Evolutionary conservation across 2,797 vertebrate genomes (phyloP).

Genomic region (Gorsachius magnificus): DNA sequence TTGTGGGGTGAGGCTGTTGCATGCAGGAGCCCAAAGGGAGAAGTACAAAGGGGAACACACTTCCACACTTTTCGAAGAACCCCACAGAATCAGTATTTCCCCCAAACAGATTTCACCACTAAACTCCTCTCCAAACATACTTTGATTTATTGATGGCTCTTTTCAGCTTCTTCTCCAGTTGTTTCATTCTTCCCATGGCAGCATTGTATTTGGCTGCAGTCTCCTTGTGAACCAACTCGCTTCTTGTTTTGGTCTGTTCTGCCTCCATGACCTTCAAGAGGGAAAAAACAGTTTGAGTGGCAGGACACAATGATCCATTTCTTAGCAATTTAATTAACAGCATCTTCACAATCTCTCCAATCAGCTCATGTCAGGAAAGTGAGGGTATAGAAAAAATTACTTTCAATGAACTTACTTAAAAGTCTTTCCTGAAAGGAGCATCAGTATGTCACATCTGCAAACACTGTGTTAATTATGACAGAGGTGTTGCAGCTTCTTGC

Average conservation of each 20-base stretch:
- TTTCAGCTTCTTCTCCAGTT: slow-evolving; percentile 96
- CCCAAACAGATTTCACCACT: neutral
- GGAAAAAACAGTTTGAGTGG: slow-evolving; percentile 3
- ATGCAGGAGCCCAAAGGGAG: neutral
- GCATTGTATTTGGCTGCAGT: slow-evolving; percentile 91
- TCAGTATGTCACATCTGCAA: neutral
- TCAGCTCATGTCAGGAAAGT: neutral
- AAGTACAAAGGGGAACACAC: neutral
- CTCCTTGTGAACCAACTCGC: slow-evolving; percentile 92
- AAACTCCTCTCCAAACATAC: slow-evolving; percentile 71
- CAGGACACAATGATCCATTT: neutral
- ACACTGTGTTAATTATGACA: neutral
- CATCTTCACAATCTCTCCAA: neutral
- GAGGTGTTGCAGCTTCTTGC: neutral
- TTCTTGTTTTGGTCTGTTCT: slow-evolving; percentile 90
- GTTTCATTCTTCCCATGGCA: slow-evolving; percentile 90
- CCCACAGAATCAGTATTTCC: accelerated
- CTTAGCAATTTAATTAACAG: neutral
- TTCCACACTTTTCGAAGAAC: neutral
- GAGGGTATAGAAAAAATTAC: neutral
- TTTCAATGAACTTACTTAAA: neutral
- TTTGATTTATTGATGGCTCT: slow-evolving; percentile 97
- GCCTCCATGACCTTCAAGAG: slow-evolving; percentile 92
- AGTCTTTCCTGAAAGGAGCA: neutral
- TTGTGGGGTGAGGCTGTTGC: neutral